A percentile compares a stretch with the other conserved stretches of the same genome.
phyloP scores from a whole-genome alignment of 2,797 vertebrate genomes.

The Myotis pilosus region DNA sequence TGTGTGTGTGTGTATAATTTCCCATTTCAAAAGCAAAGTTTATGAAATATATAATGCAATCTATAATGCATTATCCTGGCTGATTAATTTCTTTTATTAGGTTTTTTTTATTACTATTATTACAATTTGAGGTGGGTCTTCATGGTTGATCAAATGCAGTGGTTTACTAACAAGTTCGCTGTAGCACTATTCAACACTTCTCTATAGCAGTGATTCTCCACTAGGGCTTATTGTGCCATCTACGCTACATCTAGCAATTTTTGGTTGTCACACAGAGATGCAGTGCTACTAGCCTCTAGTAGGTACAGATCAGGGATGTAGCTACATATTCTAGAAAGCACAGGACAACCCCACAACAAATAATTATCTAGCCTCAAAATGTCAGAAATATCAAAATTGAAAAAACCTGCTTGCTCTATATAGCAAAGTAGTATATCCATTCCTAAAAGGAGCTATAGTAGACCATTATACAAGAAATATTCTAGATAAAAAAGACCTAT shows the following conservation, averaged over 20 bases:
- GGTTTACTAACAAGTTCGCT: not conserved
- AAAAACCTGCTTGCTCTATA: not conserved
- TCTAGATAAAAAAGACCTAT: not conserved
- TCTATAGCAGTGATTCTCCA: not conserved
- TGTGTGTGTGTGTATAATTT: not conserved
- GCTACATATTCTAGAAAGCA: not conserved
- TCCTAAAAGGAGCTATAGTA: not conserved
- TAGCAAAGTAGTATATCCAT: not conserved
- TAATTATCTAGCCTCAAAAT: not conserved
- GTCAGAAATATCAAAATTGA: not conserved
- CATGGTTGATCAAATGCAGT: not conserved
- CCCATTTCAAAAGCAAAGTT: not conserved
- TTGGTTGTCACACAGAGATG: not conserved
- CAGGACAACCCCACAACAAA: not conserved
- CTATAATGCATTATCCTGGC: not conserved
- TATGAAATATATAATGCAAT: constrained; percentile 19
- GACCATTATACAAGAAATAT: not conserved
- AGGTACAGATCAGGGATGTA: not conserved
- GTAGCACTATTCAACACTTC: not conserved
- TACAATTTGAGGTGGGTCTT: not conserved
- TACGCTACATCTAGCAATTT: constrained; percentile 2
- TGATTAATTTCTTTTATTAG: not conserved
- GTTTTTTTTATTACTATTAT: not conserved
- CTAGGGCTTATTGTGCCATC: not conserved
- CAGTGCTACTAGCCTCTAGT: not conserved